These are phyloP conservation scores for Oryzias melastigma DNA, from an alignment of 2,113 vertebrate species.

Conservation along the genomic window DNA sequence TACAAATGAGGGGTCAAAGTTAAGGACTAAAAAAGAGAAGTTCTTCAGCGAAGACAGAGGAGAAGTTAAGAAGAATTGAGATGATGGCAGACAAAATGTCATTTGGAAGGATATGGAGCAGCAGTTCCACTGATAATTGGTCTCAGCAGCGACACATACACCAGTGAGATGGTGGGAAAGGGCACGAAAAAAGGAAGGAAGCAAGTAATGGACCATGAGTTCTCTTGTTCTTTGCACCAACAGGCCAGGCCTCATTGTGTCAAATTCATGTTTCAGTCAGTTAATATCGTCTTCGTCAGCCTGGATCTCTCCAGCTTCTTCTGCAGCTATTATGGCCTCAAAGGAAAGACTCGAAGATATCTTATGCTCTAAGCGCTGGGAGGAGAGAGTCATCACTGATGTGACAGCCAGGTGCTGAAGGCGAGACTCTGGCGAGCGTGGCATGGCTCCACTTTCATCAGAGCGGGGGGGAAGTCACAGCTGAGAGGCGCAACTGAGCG, in stretches of 20 bases:
- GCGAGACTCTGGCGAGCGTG: conserved; percentile 35
- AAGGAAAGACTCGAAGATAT: conserved; percentile 36
- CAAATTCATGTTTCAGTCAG: conserved; percentile 16
- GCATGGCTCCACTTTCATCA: conserved; percentile 50
- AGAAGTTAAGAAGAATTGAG: neutral
- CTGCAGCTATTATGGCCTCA: conserved; percentile 29
- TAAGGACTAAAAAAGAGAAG: conserved; percentile 14
- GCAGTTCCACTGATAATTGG: conserved; percentile 14
- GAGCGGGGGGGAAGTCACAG: conserved; percentile 32
- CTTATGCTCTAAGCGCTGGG: conserved; percentile 38
- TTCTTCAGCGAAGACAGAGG: neutral
- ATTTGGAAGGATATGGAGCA: conserved; percentile 14
- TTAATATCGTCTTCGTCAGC: conserved; percentile 24
- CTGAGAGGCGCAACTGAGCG: conserved; percentile 48
- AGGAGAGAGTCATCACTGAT: conserved; percentile 51
- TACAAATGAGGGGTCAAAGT: conserved; percentile 1
- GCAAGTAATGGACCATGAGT: conserved; percentile 6
- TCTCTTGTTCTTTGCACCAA: conserved; percentile 14
- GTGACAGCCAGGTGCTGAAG: conserved; percentile 61
- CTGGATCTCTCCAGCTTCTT: conserved; percentile 20
- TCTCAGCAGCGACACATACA: conserved; percentile 1
- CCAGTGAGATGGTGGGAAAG: conserved; percentile 14
- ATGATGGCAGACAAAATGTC: neutral
- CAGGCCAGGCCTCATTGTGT: conserved; percentile 37
- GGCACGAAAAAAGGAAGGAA: conserved; percentile 5